phyloP scores from a whole-genome alignment of 1,140 invertebrate species.

The Eubasilissa regina region DNA sequence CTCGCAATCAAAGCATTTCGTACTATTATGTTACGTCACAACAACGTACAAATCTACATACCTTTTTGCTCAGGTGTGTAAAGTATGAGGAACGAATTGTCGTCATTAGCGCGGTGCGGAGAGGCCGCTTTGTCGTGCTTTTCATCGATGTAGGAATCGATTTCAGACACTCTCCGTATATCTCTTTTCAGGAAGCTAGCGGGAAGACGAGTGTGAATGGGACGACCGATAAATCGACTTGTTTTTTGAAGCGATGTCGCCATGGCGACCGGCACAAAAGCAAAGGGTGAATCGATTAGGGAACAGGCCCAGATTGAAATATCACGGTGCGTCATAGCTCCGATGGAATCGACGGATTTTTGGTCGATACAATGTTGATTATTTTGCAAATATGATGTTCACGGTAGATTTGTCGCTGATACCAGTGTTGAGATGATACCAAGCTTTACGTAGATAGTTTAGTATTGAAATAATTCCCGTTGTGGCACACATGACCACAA shows the following conservation, averaged over 20 bases:
- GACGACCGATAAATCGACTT: slow-evolving; percentile 37
- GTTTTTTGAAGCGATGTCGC: slow-evolving; percentile 46
- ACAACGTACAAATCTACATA: background rate
- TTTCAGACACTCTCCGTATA: slow-evolving; percentile 34
- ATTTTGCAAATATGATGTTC: too few relatives aligned
- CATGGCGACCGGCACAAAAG: slow-evolving; percentile 36
- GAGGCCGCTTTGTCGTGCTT: slow-evolving; percentile 8
- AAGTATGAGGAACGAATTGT: background rate
- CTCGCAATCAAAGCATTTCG: background rate
- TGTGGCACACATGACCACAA: too few relatives aligned
- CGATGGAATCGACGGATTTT: slow-evolving; percentile 14
- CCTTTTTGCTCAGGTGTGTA: background rate
- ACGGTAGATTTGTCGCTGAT: too few relatives aligned
- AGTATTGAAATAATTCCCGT: too few relatives aligned
- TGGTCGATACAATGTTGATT: slow-evolving; percentile 18
- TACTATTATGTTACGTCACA: background rate
- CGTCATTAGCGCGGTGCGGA: background rate
- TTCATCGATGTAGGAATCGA: slow-evolving; percentile 57
- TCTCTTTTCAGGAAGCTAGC: slow-evolving; percentile 28
- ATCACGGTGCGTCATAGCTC: background rate
- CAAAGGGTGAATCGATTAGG: slow-evolving; percentile 30
- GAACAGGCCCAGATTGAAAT: background rate
- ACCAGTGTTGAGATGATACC: too few relatives aligned
- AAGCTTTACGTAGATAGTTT: too few relatives aligned
- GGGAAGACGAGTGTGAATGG: slow-evolving; percentile 17